A percentile compares a stretch with the other conserved stretches of the same genome.
phyloP scores from a whole-genome alignment of 2,797 vertebrate species.

The Siniperca scherzeri region DNA sequence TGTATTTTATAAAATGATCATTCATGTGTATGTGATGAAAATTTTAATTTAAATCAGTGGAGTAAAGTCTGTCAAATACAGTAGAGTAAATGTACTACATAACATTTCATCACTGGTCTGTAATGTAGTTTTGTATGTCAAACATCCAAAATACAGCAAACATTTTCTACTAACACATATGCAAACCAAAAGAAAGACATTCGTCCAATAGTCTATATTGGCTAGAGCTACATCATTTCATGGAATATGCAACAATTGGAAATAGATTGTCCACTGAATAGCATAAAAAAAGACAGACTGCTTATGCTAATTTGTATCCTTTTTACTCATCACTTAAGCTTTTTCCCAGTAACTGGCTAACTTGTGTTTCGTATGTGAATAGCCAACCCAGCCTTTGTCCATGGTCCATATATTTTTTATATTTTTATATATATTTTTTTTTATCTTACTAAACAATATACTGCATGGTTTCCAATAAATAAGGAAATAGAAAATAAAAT shows the following conservation, averaged over 20 bases:
- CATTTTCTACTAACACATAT: background rate
- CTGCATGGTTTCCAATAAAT: background rate
- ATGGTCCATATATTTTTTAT: background rate
- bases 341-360: background rate
- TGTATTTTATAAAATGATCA: background rate
- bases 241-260: background rate
- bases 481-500: background rate
- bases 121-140: background rate
- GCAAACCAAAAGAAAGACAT: background rate
- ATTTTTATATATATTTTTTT: background rate
- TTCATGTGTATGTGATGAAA: background rate
- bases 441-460: background rate
- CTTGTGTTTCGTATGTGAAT: background rate
- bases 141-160: slow-evolving; percentile 6
- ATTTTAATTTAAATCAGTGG: background rate
- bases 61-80: background rate
- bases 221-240: background rate
- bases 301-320: background rate
- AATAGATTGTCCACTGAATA: background rate
- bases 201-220: background rate
- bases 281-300: background rate
- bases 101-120: background rate
- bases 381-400: background rate
- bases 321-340: background rate
- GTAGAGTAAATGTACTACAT: background rate